Percentiles rank a stretch among this genome's conserved stretches.
Evolutionary conservation across 2,888 invertebrate species (phyloP).

Genomic region (Belgica antarctica): DNA sequence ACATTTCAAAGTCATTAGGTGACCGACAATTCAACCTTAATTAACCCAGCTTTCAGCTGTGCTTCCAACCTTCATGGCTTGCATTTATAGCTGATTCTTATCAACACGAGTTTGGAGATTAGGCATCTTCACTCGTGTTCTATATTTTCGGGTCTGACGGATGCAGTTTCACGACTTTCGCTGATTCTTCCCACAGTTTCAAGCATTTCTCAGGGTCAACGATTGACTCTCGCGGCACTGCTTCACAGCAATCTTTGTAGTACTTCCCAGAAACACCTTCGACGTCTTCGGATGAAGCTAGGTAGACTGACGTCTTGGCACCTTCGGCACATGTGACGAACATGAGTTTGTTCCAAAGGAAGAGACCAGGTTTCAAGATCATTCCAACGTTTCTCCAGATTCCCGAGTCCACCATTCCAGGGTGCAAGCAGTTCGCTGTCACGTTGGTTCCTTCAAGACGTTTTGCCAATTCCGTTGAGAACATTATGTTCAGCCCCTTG

Average conservation of each 20-base stretch:
- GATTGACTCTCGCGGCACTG: constrained; percentile 61
- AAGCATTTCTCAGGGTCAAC: constrained; percentile 69
- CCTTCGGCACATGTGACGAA: constrained; percentile 77
- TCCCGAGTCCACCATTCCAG: constrained; percentile 76
- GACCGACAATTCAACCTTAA: no score
- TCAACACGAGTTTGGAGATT: no score
- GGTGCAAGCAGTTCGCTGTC: constrained; percentile 82
- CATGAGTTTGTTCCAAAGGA: constrained; percentile 66
- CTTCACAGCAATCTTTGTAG: constrained; percentile 74
- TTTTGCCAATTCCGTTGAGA: constrained; percentile 73
- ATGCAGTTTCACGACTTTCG: constrained; percentile 68
- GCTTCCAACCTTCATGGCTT: no score
- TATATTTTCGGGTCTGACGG: constrained; percentile 64
- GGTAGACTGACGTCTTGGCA: constrained; percentile 74
- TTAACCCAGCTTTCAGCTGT: no score
- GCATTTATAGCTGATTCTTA: no score
- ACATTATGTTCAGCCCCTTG: constrained; percentile 80
- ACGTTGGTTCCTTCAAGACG: constrained; percentile 74
- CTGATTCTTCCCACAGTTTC: constrained; percentile 82
- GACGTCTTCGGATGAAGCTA: constrained; percentile 73
- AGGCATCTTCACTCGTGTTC: no score
- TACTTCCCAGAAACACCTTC: constrained; percentile 73
- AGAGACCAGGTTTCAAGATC: constrained; percentile 64
- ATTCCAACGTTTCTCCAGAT: constrained; percentile 80
- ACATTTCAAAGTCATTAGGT: no score